phyloP scores from a whole-genome alignment of 2,888 invertebrate genomes.

The Leucoma salicis region DNA sequence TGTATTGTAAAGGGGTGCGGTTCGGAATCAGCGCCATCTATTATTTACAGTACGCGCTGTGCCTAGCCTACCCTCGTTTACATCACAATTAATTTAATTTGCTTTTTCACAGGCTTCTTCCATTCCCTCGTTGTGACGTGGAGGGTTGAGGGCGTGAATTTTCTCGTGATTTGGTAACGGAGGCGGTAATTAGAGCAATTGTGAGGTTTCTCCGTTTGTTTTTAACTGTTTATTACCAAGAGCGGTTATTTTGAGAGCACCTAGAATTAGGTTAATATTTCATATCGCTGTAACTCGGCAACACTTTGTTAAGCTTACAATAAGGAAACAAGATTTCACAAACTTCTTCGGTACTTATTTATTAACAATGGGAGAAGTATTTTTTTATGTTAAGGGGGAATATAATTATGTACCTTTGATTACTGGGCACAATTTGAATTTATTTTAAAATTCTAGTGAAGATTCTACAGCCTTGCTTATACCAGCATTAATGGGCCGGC shows the following conservation, averaged over 20 bases:
- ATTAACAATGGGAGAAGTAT: too few relatives aligned
- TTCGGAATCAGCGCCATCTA: constrained; percentile 58
- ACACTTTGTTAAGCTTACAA: constrained; percentile 20
- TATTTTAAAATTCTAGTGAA: too few relatives aligned
- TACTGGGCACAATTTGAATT: too few relatives aligned
- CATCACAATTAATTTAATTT: constrained; percentile 81
- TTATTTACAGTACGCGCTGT: constrained; percentile 67
- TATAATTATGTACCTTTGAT: too few relatives aligned
- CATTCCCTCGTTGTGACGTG: constrained; percentile 72
- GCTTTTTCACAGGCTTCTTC: constrained; percentile 80
- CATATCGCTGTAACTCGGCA: constrained; percentile 34
- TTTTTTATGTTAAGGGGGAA: too few relatives aligned
- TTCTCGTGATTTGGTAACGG: constrained; percentile 77
- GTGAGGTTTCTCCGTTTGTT: constrained; percentile 74
- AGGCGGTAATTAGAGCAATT: constrained; percentile 76
- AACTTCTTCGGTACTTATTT: too few relatives aligned
- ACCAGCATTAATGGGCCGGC: too few relatives aligned
- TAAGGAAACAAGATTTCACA: constrained; percentile 8
- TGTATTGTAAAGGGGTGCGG: constrained; percentile 61
- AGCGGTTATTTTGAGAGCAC: constrained; percentile 54
- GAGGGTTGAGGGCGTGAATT: constrained; percentile 74
- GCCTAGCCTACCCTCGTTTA: constrained; percentile 73
- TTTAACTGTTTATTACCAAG: constrained; percentile 68
- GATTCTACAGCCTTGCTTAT: too few relatives aligned
- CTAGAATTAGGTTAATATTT: constrained; percentile 49